Evolutionary conservation across 2,888 invertebrate genomes (phyloP).

Genomic region (Drosophila anomalata): DNA sequence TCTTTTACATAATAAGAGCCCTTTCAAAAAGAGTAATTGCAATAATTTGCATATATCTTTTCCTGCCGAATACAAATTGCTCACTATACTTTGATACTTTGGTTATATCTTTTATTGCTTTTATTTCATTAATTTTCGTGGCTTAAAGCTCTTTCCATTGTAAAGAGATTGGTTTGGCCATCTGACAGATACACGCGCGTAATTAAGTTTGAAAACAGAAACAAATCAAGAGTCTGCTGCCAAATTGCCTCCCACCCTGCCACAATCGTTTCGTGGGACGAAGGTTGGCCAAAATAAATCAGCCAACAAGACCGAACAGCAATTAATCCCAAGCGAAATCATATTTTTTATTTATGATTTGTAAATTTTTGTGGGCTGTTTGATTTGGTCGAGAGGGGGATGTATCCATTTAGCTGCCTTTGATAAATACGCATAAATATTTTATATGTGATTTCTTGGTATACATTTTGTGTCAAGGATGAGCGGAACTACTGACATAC

Average conservation of each 20-base stretch:
- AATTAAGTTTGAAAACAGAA: slow-evolving; percentile 34
- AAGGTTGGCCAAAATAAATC: slow-evolving; percentile 59
- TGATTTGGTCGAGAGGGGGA: slow-evolving; percentile 26
- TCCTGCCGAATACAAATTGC: neutral
- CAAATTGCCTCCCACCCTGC: slow-evolving; percentile 41
- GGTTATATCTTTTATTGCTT: neutral
- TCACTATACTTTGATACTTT: neutral
- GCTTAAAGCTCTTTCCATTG: slow-evolving; percentile 27
- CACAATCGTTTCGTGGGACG: slow-evolving; percentile 49
- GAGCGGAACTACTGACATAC: slow-evolving; percentile 63
- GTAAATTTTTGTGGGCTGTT: slow-evolving; percentile 35
- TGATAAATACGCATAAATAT: slow-evolving; percentile 62
- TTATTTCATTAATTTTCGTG: slow-evolving; percentile 9
- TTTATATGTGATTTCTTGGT: slow-evolving; percentile 17
- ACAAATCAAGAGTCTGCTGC: slow-evolving; percentile 26
- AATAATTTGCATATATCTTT: slow-evolving; percentile 4
- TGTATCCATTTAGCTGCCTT: slow-evolving; percentile 49
- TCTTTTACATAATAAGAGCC: neutral
- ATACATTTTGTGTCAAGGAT: slow-evolving; percentile 68
- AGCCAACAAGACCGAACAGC: slow-evolving; percentile 38
- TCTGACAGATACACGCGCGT: slow-evolving; percentile 43
- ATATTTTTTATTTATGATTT: slow-evolving; percentile 14
- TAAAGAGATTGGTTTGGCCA: slow-evolving; percentile 26
- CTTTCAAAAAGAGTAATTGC: neutral
- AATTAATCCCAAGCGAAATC: slow-evolving; percentile 53